These are phyloP conservation scores for Philaenus spumarius DNA, from an alignment of 1,140 invertebrate genomes.

Conservation along the genomic window DNA sequence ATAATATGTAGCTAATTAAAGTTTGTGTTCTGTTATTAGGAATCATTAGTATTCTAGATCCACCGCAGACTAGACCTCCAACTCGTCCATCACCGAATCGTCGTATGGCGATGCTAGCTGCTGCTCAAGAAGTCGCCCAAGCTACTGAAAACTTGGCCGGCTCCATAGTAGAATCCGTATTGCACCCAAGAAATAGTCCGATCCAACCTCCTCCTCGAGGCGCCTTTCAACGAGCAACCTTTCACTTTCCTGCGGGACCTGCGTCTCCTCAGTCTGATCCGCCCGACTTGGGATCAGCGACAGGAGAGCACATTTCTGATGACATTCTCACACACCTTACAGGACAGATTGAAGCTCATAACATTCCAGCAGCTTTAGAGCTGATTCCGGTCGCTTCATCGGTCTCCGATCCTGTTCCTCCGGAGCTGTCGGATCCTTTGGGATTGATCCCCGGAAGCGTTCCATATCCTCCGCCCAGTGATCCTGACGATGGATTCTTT, in stretches of 20 bases:
- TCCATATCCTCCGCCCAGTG: constrained; percentile 5
- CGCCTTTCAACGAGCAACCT: no score
- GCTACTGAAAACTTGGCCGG: constrained; percentile 40
- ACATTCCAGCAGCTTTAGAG: constrained; percentile 2
- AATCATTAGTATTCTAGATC: constrained; percentile 5
- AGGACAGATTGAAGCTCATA: neutral
- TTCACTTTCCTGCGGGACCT: neutral
- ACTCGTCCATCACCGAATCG: neutral
- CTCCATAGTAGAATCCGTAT: constrained; percentile 43
- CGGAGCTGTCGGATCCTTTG: constrained; percentile 8
- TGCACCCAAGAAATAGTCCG: constrained; percentile 28
- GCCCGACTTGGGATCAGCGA: neutral
- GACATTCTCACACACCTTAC: neutral
- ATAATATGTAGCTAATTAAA: no score
- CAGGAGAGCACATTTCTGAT: neutral
- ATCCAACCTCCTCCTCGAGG: neutral
- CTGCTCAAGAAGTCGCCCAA: constrained; percentile 15
- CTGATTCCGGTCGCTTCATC: neutral
- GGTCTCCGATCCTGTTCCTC: neutral
- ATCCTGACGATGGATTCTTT: constrained; percentile 16
- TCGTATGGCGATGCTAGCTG: constrained; percentile 1
- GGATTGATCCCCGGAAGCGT: constrained; percentile 16
- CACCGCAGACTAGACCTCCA: neutral
- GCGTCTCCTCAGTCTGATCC: constrained; percentile 5
- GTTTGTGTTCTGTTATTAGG: neutral